Percentiles rank a stretch among this genome's conserved stretches.
Evolutionary conservation across 2,113 vertebrate genomes (phyloP).

Genomic region (Amazona vittata): DNA sequence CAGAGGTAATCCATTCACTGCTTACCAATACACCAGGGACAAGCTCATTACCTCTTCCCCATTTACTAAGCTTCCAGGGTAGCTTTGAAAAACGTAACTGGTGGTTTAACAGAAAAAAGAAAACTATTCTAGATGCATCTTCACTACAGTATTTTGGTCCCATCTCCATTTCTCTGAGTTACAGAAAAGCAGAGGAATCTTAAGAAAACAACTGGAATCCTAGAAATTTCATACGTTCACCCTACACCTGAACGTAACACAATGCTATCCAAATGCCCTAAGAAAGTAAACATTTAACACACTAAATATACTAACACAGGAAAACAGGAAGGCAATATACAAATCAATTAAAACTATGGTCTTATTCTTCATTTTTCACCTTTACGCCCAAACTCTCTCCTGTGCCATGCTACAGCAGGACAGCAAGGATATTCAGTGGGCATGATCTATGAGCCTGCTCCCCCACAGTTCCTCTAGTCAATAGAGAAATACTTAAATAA

Average conservation of each 20-base stretch:
- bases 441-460: neutral
- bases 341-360: neutral
- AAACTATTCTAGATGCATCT: neutral
- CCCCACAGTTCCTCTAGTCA: neutral
- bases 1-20: neutral
- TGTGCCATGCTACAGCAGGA: neutral
- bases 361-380: neutral
- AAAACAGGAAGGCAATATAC: neutral
- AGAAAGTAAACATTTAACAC: neutral
- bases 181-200: neutral
- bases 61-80: neutral
- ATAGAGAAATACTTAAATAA: neutral
- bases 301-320: neutral
- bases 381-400: neutral
- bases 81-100: neutral
- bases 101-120: neutral
- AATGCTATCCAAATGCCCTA: neutral
- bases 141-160: neutral
- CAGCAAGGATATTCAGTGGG: neutral
- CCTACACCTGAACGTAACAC: neutral
- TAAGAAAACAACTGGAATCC: neutral
- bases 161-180: neutral
- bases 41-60: neutral
- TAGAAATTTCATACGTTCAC: neutral
- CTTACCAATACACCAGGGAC: neutral